Evolutionary conservation across 1,140 invertebrate species (phyloP).

Genomic region (Charaxes varanes): DNA sequence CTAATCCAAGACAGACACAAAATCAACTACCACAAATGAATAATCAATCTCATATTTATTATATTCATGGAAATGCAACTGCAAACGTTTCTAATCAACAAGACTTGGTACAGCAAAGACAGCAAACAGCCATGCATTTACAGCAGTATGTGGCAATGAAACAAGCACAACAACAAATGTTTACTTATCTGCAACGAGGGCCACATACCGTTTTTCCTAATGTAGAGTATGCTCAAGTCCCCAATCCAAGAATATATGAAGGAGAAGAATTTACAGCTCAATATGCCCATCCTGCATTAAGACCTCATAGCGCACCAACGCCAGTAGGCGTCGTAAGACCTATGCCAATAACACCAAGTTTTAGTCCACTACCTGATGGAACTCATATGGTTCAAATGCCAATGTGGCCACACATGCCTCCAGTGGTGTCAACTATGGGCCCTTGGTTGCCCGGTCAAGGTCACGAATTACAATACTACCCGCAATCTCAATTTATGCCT

Average conservation of each 20-base stretch:
- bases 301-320: slow-evolving; percentile 56
- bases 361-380: slow-evolving; percentile 41
- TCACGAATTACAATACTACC: slow-evolving; percentile 63
- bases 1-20: slow-evolving; percentile 30
- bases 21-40: slow-evolving; percentile 38
- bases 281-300: slow-evolving; percentile 48
- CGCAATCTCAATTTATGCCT: slow-evolving; percentile 60
- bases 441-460: slow-evolving; percentile 50
- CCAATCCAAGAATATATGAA: slow-evolving; percentile 45
- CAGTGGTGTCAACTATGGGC: slow-evolving; percentile 52
- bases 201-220: slow-evolving; percentile 57
- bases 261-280: slow-evolving; percentile 44
- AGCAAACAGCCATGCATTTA: slow-evolving; percentile 67
- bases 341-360: slow-evolving; percentile 43
- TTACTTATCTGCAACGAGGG: slow-evolving; percentile 56
- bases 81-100: slow-evolving; percentile 26
- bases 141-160: slow-evolving; percentile 74
- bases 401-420: slow-evolving; percentile 56
- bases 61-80: slow-evolving; percentile 54
- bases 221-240: slow-evolving; percentile 44
- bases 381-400: slow-evolving; percentile 61
- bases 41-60: slow-evolving; percentile 63
- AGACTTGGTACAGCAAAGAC: slow-evolving; percentile 59
- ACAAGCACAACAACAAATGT: slow-evolving; percentile 72
- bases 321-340: slow-evolving; percentile 52